Percentiles rank a stretch among this genome's conserved stretches.
These are phyloP conservation scores for Corynorhinus townsendii DNA, from an alignment of 2,113 vertebrate genomes.

Conservation along the genomic window DNA sequence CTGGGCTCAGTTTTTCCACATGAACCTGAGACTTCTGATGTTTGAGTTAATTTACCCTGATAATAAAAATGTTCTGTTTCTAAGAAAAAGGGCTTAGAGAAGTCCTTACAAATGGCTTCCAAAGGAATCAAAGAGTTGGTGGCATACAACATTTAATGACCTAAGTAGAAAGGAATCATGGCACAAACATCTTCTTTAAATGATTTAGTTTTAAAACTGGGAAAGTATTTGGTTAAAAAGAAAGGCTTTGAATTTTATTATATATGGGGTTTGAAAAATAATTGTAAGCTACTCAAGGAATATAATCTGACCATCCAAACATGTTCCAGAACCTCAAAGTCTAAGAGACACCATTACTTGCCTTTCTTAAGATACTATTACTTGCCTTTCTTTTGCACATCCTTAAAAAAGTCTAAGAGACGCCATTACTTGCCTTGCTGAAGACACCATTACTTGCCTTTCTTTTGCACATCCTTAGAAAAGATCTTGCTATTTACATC, in stretches of 20 bases:
- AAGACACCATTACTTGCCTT: background rate
- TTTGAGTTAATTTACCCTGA: slow-evolving; percentile 29
- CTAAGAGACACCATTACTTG: background rate
- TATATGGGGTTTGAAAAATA: background rate
- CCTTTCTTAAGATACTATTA: background rate
- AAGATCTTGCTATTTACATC: background rate
- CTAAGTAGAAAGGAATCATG: background rate
- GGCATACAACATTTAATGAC: background rate
- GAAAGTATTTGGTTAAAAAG: background rate
- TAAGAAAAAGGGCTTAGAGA: background rate
- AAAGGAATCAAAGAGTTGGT: background rate
- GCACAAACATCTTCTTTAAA: background rate
- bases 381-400: background rate
- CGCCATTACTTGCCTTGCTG: background rate
- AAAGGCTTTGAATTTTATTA: background rate
- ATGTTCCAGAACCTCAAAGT: background rate
- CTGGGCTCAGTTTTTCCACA: background rate
- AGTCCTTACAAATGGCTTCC: background rate
- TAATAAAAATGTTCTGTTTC: slow-evolving; percentile 36
- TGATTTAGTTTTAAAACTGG: slow-evolving; percentile 11
- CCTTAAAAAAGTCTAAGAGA: background rate
- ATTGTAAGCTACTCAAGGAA: background rate
- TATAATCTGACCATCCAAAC: background rate
- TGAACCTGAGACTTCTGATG: slow-evolving; percentile 30
- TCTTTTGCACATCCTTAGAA: background rate